A percentile compares a stretch with the other conserved stretches of the same genome.
Evolutionary conservation across 2,888 invertebrate genomes (phyloP).

Genomic region (Brachyptera putata): DNA sequence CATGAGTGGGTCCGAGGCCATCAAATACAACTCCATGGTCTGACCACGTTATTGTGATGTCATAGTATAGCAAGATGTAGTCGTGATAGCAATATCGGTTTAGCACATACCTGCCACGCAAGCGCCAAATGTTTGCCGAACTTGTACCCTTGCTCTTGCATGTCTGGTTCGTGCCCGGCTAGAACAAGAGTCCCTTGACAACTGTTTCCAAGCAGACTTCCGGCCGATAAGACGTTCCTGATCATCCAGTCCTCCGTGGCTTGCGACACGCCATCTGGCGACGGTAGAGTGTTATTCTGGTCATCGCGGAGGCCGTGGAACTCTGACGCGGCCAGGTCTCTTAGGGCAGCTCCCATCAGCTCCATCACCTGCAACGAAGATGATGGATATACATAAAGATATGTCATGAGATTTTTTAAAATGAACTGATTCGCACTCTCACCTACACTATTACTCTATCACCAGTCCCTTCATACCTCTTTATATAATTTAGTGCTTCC

Average conservation of each 20-base stretch:
- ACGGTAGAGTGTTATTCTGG: slow-evolving; percentile 79
- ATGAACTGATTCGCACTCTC: too few species aligned
- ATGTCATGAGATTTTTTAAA: too few species aligned
- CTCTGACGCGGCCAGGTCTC: slow-evolving; percentile 86
- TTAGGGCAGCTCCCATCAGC: slow-evolving; percentile 81
- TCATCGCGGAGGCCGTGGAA: slow-evolving; percentile 80
- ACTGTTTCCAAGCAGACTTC: slow-evolving; percentile 72
- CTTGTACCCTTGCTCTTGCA: slow-evolving; percentile 77
- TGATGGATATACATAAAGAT: too few species aligned
- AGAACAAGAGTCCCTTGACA: slow-evolving; percentile 82
- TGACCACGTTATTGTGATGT: too few species aligned
- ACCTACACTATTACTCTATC: too few species aligned
- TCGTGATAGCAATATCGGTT: too few species aligned
- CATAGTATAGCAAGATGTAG: too few species aligned
- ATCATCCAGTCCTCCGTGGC: slow-evolving; percentile 75
- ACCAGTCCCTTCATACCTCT: too few species aligned
- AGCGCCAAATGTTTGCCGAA: slow-evolving; percentile 88
- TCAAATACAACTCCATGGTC: too few species aligned
- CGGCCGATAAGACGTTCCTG: slow-evolving; percentile 74
- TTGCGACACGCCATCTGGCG: slow-evolving; percentile 44
- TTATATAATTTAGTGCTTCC: too few species aligned
- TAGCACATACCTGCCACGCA: slow-evolving; percentile 79
- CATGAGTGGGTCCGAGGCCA: too few species aligned
- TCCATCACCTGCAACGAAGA: slow-evolving; percentile 83
- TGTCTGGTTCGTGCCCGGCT: slow-evolving; percentile 70